These are phyloP conservation scores for Pyrrhia umbra DNA, from an alignment of 2,888 invertebrate genomes.

Conservation along the genomic window DNA sequence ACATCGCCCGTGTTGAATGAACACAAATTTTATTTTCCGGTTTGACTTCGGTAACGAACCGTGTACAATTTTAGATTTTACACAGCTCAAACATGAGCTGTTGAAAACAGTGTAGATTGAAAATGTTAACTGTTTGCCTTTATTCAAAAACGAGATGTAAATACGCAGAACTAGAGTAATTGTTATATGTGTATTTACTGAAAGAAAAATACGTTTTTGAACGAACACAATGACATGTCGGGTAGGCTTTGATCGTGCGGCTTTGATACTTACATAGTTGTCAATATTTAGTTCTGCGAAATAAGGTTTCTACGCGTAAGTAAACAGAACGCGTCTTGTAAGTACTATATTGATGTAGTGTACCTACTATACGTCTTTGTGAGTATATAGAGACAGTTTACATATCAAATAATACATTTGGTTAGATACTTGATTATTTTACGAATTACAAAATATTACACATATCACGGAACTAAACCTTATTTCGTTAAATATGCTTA, in stretches of 20 bases:
- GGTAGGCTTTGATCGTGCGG: background rate
- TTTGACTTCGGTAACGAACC: conserved; percentile 44
- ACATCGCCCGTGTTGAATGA: conserved; percentile 19
- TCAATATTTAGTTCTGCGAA: conserved; percentile 20
- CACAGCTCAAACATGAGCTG: conserved; percentile 23
- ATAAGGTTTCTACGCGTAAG: conserved; percentile 1
- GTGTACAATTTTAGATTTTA: conserved; percentile 41
- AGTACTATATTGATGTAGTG: background rate
- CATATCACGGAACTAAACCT: too few relatives aligned
- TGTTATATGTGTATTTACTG: background rate
- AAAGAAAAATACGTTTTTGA: background rate
- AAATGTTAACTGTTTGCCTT: conserved; percentile 16
- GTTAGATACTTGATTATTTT: too few relatives aligned
- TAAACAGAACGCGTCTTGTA: conserved; percentile 1
- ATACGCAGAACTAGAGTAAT: conserved; percentile 4
- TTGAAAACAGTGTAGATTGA: conserved; percentile 15
- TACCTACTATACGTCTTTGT: too few relatives aligned
- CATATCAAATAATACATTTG: too few relatives aligned
- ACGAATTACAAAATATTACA: too few relatives aligned
- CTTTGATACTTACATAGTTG: background rate
- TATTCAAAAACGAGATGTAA: conserved; percentile 6
- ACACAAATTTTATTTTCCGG: conserved; percentile 48
- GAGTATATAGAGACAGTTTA: too few relatives aligned
- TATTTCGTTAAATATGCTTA: too few relatives aligned
- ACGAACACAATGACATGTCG: background rate